Conservation (phyloP, 2,113 vertebrate species). For the Psophia crepitans region DNA sequence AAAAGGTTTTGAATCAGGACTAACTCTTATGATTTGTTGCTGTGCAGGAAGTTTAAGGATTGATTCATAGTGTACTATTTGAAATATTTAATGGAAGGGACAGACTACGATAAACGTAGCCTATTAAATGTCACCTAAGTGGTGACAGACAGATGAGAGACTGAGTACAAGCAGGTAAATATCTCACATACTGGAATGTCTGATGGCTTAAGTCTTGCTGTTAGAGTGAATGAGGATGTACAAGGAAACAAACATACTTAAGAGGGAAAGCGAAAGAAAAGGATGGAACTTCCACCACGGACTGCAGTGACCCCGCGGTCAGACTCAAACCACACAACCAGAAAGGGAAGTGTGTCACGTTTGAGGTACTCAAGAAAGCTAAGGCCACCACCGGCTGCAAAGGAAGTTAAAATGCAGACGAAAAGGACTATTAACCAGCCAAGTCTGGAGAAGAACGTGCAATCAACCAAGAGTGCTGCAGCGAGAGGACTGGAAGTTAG, state of each 20-base stretch:
- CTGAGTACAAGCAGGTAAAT: background rate
- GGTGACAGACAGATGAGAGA: background rate
- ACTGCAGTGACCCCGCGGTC: background rate
- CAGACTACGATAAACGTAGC: background rate
- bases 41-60: background rate
- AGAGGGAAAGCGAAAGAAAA: background rate
- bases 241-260: background rate
- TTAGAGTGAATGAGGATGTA: background rate
- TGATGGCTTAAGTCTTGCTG: background rate
- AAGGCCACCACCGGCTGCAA: background rate
- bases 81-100: background rate
- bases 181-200: background rate
- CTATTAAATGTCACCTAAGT: background rate
- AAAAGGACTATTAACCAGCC: background rate
- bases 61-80: background rate
- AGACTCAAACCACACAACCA: background rate
- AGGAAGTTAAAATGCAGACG: background rate
- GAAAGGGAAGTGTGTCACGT: background rate
- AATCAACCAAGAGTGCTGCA: background rate
- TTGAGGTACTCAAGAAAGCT: background rate
- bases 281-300: background rate
- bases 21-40: background rate
- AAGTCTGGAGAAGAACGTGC: background rate
- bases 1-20: background rate
- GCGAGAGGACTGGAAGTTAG: fast-evolving